Evolutionary conservation across 2,113 vertebrate genomes (phyloP).

Genomic region (Phrynosoma blainvillii): DNA sequence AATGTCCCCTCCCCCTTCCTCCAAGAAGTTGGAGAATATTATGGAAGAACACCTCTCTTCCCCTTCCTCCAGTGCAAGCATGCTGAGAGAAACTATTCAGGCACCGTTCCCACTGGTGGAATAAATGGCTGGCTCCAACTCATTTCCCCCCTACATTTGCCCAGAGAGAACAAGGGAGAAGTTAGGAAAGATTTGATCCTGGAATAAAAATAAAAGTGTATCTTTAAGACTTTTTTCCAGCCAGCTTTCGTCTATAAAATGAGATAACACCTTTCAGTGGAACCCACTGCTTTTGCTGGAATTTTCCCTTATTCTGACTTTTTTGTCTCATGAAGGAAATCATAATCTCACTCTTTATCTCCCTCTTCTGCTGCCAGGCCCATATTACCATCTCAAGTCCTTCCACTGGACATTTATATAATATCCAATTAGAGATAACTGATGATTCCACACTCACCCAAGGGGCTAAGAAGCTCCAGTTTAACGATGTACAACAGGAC

Average conservation of each 20-base stretch:
- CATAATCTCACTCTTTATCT: background rate
- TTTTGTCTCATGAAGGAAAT: background rate
- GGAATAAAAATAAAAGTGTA: background rate
- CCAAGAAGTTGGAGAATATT: background rate
- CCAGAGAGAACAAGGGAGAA: too few species aligned
- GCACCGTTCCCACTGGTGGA: background rate
- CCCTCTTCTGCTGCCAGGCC: background rate
- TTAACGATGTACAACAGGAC: background rate
- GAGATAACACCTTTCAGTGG: background rate
- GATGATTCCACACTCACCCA: constrained; percentile 6
- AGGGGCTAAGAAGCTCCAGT: constrained; percentile 22
- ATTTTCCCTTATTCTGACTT: background rate
- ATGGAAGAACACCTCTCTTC: background rate
- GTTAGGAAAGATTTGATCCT: background rate
- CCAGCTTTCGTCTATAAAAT: background rate
- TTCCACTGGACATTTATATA: background rate
- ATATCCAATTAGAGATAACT: background rate
- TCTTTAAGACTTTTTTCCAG: background rate
- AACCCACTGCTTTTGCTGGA: background rate
- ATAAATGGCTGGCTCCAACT: background rate
- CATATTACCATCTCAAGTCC: background rate
- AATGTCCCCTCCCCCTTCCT: background rate
- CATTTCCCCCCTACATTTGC: background rate
- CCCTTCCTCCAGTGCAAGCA: background rate
- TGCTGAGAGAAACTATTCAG: background rate